Conservation (phyloP, 2,113 vertebrate genomes). For the Lonchura striata region DNA sequence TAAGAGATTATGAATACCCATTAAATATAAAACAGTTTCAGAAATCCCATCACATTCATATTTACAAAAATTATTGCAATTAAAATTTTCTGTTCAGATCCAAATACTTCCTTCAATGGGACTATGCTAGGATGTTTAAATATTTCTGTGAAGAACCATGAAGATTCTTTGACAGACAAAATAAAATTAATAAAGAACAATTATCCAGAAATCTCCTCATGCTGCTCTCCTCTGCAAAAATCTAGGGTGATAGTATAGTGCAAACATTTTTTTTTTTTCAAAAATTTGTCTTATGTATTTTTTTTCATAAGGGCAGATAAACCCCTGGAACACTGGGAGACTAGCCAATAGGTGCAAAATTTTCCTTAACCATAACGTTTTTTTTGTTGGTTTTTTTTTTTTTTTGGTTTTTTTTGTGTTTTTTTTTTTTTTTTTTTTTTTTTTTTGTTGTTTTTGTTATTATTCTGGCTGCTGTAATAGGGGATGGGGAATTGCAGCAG, state of each 20-base stretch:
- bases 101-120: background rate
- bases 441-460: background rate
- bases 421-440: too few species aligned
- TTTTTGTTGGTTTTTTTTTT: too few species aligned
- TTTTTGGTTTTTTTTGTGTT: too few species aligned
- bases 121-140: background rate
- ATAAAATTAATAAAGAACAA: background rate
- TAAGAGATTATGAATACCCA: background rate
- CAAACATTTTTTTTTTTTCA: background rate
- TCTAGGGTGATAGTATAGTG: background rate
- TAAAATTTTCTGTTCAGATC: background rate
- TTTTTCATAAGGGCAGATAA: background rate
- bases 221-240: background rate
- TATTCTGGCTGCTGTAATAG: background rate
- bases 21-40: background rate
- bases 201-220: background rate
- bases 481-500: accelerated
- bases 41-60: background rate
- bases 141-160: background rate
- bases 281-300: background rate
- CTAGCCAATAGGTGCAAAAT: background rate
- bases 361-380: background rate
- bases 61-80: background rate
- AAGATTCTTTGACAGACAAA: background rate
- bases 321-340: background rate